These are phyloP conservation scores for Conchocele bisecta DNA, from an alignment of 2,888 invertebrate genomes.

Conservation along the genomic window DNA sequence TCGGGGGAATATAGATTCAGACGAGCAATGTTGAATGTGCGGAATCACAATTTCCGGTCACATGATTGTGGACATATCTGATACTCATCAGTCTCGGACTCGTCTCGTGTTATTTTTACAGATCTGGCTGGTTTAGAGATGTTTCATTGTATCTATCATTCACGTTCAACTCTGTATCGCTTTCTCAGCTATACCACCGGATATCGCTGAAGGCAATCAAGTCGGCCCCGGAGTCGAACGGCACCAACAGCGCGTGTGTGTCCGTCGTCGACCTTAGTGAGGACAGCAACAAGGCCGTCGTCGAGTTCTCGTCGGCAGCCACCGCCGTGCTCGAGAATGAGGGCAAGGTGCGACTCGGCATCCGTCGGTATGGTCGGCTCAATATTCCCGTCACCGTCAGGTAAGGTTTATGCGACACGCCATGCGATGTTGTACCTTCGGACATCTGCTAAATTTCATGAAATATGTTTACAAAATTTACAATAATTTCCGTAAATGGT, in stretches of 20 bases:
- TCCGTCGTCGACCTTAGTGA: slow-evolving; percentile 73
- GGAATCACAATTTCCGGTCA: no score
- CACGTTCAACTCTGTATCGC: background rate
- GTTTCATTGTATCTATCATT: no score
- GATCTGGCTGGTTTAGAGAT: no score
- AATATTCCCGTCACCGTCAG: slow-evolving; percentile 83
- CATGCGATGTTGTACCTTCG: no score
- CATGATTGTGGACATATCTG: no score
- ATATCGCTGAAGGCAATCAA: background rate
- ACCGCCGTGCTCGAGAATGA: slow-evolving; percentile 85
- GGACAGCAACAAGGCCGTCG: slow-evolving; percentile 82
- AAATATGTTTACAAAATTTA: no score
- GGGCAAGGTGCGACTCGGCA: slow-evolving; percentile 83
- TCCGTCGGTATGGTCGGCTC: slow-evolving; percentile 84
- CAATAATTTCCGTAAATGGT: no score
- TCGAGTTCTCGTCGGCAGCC: slow-evolving; percentile 85
- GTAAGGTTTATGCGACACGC: slow-evolving; percentile 77
- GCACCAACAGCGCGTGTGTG: slow-evolving; percentile 29
- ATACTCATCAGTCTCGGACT: no score
- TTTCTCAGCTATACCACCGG: slow-evolving; percentile 37
- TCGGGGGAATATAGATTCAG: no score
- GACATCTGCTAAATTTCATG: no score
- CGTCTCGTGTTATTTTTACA: no score
- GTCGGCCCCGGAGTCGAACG: slow-evolving; percentile 5
- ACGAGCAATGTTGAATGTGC: no score